phyloP scores from a whole-genome alignment of 1,140 invertebrate species.

The Hesperophylax magnus region DNA sequence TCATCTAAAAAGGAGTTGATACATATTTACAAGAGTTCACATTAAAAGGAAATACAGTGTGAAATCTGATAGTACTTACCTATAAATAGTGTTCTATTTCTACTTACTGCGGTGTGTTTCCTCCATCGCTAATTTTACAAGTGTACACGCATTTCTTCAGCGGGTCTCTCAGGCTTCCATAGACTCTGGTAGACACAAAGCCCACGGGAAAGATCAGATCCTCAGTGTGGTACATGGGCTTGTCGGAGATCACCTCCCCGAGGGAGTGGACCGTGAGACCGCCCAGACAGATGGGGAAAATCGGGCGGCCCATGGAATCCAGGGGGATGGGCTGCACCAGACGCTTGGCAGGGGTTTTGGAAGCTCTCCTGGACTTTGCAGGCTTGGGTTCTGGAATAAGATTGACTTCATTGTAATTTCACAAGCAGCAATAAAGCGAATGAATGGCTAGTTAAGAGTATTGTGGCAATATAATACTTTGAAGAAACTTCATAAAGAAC shows the following conservation, averaged over 20 bases:
- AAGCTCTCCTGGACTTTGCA: slow-evolving; percentile 58
- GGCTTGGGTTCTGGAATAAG: slow-evolving; percentile 47
- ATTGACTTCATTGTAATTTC: not conserved
- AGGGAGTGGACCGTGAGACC: slow-evolving; percentile 83
- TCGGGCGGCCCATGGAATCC: slow-evolving; percentile 78
- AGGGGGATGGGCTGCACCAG: slow-evolving; percentile 77
- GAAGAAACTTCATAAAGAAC: too few species aligned
- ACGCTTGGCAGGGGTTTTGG: slow-evolving; percentile 64
- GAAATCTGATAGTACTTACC: too few species aligned
- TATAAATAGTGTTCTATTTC: too few species aligned
- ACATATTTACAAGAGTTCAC: too few species aligned
- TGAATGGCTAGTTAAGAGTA: too few species aligned
- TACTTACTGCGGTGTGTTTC: slow-evolving; percentile 76
- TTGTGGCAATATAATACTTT: too few species aligned
- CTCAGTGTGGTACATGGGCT: slow-evolving; percentile 79
- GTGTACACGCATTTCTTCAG: slow-evolving; percentile 84
- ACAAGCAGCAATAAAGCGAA: not conserved
- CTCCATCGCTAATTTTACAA: slow-evolving; percentile 85
- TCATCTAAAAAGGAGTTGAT: too few species aligned
- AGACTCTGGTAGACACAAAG: slow-evolving; percentile 85
- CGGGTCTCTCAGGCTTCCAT: slow-evolving; percentile 80
- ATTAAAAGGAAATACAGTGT: too few species aligned
- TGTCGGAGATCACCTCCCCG: slow-evolving; percentile 82
- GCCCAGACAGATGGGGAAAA: slow-evolving; percentile 83
- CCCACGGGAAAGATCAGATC: slow-evolving; percentile 86